These are phyloP conservation scores for Apis mellifera DNA, from an alignment of 1,140 invertebrate species.

Conservation along the genomic window Amel_HAv3.1 CM009932.2:7624001-7624500, in stretches of 20 bases:
- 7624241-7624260: slow-evolving; percentile 4
- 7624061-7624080: slow-evolving; percentile 28
- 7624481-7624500: slow-evolving; percentile 9
- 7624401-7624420: slow-evolving; percentile 18
- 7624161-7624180: slow-evolving; percentile 52
- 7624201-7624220: not conserved
- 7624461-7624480: not conserved
- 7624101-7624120: slow-evolving; percentile 22
- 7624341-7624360: not conserved
- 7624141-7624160: slow-evolving; percentile 39
- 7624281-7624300: not conserved
- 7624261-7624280: not conserved
- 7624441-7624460: slow-evolving; percentile 23
- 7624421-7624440: slow-evolving; percentile 6
- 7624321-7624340: not conserved
- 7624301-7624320: not conserved
- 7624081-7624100: slow-evolving; percentile 25
- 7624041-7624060: slow-evolving; percentile 42
- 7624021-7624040: slow-evolving; percentile 48
- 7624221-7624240: slow-evolving; percentile 2
- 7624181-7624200: slow-evolving; percentile 46
- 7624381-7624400: slow-evolving; percentile 16
- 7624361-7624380: not conserved
- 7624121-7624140: slow-evolving; percentile 18
- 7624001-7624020: slow-evolving; percentile 47